Conservation (phyloP, 2,113 vertebrate species). For the Chaenocephalus aceratus region DNA sequence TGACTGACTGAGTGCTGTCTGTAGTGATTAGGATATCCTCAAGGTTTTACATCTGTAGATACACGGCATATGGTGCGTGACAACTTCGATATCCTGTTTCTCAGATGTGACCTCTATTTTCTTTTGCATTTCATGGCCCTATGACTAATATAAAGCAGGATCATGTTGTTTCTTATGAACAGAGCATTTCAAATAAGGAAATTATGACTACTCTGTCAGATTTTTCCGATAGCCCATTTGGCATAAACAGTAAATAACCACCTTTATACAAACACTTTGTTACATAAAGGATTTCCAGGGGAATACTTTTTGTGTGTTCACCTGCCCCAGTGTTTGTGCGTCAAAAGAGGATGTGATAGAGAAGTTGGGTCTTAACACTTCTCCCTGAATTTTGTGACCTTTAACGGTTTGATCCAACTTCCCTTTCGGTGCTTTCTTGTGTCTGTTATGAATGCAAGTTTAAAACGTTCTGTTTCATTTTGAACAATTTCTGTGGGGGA, state of each 20-base stretch:
- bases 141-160: conserved; percentile 7
- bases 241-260: conserved; percentile 6
- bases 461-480: neutral
- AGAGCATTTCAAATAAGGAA: conserved; percentile 42
- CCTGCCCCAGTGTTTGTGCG: neutral
- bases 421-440: neutral
- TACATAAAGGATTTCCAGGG: neutral
- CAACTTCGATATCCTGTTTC: conserved; percentile 1
- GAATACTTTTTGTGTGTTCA: neutral
- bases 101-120: neutral
- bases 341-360: conserved; percentile 68
- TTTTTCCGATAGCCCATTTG: conserved; percentile 25
- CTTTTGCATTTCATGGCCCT: conserved; percentile 9
- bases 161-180: conserved; percentile 17
- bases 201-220: conserved; percentile 20
- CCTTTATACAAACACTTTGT: neutral
- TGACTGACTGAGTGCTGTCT: neutral
- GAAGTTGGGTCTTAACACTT: conserved; percentile 19
- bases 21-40: neutral
- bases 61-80: neutral
- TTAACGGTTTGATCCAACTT: conserved; percentile 45
- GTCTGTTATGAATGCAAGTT: neutral
- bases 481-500: neutral
- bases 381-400: conserved; percentile 50
- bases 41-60: neutral